phyloP scores from a whole-genome alignment of 2,113 vertebrate species.

The Hippolais icterina region DNA sequence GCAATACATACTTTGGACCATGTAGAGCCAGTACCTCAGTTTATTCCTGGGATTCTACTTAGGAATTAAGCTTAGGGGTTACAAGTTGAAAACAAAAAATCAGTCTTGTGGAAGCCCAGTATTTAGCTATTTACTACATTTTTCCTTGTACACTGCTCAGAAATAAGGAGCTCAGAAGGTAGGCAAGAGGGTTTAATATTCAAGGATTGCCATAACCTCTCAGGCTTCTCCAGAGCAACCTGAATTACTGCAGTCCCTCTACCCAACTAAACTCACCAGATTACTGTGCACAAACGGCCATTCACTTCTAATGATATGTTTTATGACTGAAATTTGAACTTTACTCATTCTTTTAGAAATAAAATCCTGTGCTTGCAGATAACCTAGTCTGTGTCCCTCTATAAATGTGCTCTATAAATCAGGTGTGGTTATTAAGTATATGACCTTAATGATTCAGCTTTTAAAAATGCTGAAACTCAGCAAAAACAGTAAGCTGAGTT shows the following conservation, averaged over 20 bases:
- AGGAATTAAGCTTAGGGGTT: not conserved
- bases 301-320: not conserved
- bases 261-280: not conserved
- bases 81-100: not conserved
- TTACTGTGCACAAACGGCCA: not conserved
- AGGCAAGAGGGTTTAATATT: not conserved
- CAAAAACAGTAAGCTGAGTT: not conserved
- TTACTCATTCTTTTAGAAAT: not conserved
- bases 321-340: constrained; percentile 40
- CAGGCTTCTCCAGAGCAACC: not conserved
- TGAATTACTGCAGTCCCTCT: not conserved
- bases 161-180: not conserved
- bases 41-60: not conserved
- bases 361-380: not conserved
- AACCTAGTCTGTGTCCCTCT: not conserved
- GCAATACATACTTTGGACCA: not conserved
- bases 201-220: not conserved
- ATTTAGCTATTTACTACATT: not conserved
- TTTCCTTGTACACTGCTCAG: not conserved
- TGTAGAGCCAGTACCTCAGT: not conserved
- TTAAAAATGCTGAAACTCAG: not conserved
- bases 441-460: not conserved
- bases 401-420: not conserved
- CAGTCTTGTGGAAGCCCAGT: not conserved
- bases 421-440: not conserved